Conservation (phyloP, 2,113 vertebrate species). For the Rhinolophus sinicus region DNA sequence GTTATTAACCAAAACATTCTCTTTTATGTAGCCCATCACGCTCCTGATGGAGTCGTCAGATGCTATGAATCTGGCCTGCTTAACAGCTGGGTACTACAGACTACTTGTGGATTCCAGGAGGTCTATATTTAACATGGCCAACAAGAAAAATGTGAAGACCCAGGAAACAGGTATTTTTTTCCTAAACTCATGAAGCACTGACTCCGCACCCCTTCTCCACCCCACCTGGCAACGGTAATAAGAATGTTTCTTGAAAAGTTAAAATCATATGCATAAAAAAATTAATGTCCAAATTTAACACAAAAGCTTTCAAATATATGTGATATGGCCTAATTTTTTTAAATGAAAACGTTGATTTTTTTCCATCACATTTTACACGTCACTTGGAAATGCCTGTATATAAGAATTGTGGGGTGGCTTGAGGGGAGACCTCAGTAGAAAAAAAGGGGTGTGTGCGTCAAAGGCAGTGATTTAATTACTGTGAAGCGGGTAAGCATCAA, state of each 20-base stretch:
- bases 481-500: neutral
- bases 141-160: constrained; percentile 90
- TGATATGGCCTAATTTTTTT: neutral
- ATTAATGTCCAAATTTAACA: neutral
- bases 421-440: neutral
- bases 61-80: constrained; percentile 98
- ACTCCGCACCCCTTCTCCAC: too few relatives aligned
- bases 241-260: neutral
- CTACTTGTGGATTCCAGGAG: constrained; percentile 97
- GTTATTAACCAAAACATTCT: constrained; percentile 73
- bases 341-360: neutral
- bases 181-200: neutral
- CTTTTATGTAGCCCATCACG: constrained; percentile 93
- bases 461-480: neutral
- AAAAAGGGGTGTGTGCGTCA: neutral
- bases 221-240: neutral
- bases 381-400: neutral
- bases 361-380: neutral
- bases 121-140: constrained; percentile 98
- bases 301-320: neutral
- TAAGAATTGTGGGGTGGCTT: neutral
- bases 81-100: constrained; percentile 98
- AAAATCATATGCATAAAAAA: neutral
- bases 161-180: constrained; percentile 87
- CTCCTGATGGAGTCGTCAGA: constrained; percentile 98